Base-by-base conservation (phyloP, 1,140 invertebrate genomes). In the Cotesia chilonis region DNA sequence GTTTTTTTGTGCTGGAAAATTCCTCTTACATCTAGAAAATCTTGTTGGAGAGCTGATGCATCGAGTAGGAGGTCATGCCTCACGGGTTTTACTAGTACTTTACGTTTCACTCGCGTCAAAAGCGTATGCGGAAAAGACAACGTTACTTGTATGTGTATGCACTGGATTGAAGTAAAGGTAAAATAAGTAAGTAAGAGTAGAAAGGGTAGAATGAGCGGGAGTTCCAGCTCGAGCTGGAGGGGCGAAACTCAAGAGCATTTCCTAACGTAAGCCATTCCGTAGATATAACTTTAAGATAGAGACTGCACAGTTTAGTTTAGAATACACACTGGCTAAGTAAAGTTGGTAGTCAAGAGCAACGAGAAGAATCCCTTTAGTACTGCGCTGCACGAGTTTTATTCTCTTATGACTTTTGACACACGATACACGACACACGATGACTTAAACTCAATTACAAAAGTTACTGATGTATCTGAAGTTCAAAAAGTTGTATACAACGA, bases 371-470 rank as follows among this genome's bases (percentile, higher is more conserved):
- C 47, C 66, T 28, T 28, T 28, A 28, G 28, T 28, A 28, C 28
- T 28, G 17, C 17, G 67, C 60, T 17, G 68, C 65, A 76, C 69
- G 71, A 63, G 71, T 70, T 55, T 57, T 59, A 51, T 47, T 47
- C 41, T 47, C 41, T 47, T 47, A 47, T 3, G 67, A 67, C 60
- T 68, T 68, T 68, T 68, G 66, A 70, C 68, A 20, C 70, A 57
- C 47, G 74, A 65, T 37, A 72, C 38, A 72, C 75, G 75, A 75
- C 75, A 76, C 64, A 61, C 77, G 79, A 80, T 77, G 81, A 80
- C 78, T 78, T 47, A 82, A 84, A 84, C 81, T 84, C 80, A 83
- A 84, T 84, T 84, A 84, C 81, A 81, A 83, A 84, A 83, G 82
- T 84, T 84, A 81, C 77, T 75, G 75, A 17, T 17, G 17, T 17